Evolutionary conservation across 1,140 invertebrate species (phyloP).

Genomic region (Sarcophaga peregrina): DNA sequence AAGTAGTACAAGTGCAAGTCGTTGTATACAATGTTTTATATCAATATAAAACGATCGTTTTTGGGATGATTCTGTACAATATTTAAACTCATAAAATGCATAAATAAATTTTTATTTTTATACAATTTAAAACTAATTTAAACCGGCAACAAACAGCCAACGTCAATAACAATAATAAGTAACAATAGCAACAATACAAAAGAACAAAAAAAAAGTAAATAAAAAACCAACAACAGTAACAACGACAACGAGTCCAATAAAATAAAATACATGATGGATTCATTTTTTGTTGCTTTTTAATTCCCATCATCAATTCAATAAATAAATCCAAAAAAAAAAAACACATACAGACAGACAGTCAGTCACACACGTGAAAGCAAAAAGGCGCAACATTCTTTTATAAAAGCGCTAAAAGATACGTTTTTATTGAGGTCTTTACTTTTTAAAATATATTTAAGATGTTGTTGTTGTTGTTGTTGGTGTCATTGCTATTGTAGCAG

Average conservation of each 20-base stretch:
- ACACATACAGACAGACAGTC: background rate
- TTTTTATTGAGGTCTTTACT: conserved; percentile 6
- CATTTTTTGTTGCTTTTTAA: conserved; percentile 14
- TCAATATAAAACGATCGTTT: background rate
- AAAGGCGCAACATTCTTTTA: conserved; percentile 21
- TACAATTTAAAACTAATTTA: conserved; percentile 28
- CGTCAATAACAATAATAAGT: background rate
- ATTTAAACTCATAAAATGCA: conserved; percentile 25
- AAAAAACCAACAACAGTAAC: background rate
- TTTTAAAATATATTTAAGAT: background rate
- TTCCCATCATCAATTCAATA: conserved; percentile 24
- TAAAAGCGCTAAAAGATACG: conserved; percentile 22
- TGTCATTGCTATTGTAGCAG: background rate
- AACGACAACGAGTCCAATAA: background rate
- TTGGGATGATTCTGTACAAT: background rate
- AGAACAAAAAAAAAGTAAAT: background rate
- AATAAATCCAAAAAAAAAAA: background rate
- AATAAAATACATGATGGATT: conserved; percentile 8
- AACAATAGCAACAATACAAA: background rate
- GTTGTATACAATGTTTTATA: background rate
- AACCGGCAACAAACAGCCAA: conserved; percentile 5
- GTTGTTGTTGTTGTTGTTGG: background rate
- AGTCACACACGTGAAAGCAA: background rate
- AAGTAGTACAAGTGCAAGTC: too few species aligned
- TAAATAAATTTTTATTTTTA: conserved; percentile 22